Evolutionary conservation across 2,797 vertebrate genomes (phyloP), one percentile per base, ranked within the genome.

Genomic region (Champsocephalus esox): DNA sequence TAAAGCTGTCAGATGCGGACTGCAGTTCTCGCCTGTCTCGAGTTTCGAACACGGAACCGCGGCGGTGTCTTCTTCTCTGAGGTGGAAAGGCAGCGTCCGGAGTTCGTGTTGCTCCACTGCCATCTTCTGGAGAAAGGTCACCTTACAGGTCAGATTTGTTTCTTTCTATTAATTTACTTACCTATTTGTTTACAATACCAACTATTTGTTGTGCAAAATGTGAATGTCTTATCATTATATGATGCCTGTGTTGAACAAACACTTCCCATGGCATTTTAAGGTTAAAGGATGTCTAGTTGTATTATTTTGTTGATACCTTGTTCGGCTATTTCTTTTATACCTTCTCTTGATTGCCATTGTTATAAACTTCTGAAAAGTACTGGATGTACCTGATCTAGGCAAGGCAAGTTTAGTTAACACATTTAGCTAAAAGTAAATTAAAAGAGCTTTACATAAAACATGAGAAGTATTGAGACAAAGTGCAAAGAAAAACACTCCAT

Each of bases 11-110:
- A 38, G 41, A 49, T 1, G 43, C 5, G 1, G 16, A 38, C 54
- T 38, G 9, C 19, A 32, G 2, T 2, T 63, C 28, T 48, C 4
- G 4, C 9, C 14, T 5, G 5, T n/a, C 16, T 38, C 32, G 2
- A 0, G 19, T 54, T 65, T 43, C 62, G 41, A 84, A 89, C 14
- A 34, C 83, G 87, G 86, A 89, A 90, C 57, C 61, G 63, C 66
- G 41, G 45, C n/a, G 0, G n/a, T 0, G 38, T 56, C 66, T 32
- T 49, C 16, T 65, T 50, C 69, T 55, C 7, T 12, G 4, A 5
- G 0, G 11, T 41, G 11, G 12, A 11, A 3, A 12, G 13, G 12
- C 17, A 55, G 14, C 5, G 0, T n/a, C 10, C 21, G 24, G 34
- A 38, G 34, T 38, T 1, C 1, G 5, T 21, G 32, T 24, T 3